Base-by-base conservation (phyloP, 2,888 invertebrate genomes). In the Vandiemenella viatica region DNA sequence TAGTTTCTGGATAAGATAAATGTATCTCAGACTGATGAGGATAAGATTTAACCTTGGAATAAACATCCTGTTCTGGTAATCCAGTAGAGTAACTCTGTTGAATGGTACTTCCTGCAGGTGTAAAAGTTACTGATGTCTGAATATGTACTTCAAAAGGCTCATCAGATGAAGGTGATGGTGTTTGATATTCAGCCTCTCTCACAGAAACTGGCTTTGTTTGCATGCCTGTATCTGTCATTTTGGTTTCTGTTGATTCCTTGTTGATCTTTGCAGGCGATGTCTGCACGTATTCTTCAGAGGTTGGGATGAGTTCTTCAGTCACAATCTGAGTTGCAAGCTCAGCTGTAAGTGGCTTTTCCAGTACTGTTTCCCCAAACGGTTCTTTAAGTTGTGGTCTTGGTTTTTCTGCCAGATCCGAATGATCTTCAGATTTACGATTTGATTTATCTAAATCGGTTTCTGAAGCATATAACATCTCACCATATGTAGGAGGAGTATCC, bases 91-190 rank as follows among this genome's bases (percentile, higher is more conserved):
- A n/a, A n/a, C n/a, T n/a, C n/a, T n/a, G n/a, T n/a, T n/a, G n/a
- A n/a, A n/a, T n/a, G n/a, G n/a, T n/a, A n/a, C n/a, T n/a, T n/a
- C n/a, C n/a, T 32, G 3, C 51, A 18, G 54, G 48, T 17, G 74
- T 74, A 51, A 79, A 71, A 0, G 75, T 69, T 17, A 77, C 70
- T 51, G 73, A 70, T 37, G 77, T 74, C 57, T 74, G 65, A 21
- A 78, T 67, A 55, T 75, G 73, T n/a, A 78, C 69, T 67, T 78
- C 77, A 55, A 73, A 77, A 13, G 72, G 70, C 55, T 73, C 74
- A 53, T 73, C 74, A 19, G 53, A 49, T 8, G 48, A 48, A 26
- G 49, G 45, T n/a, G 26, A 38, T 20, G 46, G 17, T 2, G 23
- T 17, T 18, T 49, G 45, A n/a, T 50, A 43, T 15, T 15, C 69